These are phyloP conservation scores for Heliconius cydno DNA, from an alignment of 2,888 invertebrate genomes.

Conservation along the genomic window DNA sequence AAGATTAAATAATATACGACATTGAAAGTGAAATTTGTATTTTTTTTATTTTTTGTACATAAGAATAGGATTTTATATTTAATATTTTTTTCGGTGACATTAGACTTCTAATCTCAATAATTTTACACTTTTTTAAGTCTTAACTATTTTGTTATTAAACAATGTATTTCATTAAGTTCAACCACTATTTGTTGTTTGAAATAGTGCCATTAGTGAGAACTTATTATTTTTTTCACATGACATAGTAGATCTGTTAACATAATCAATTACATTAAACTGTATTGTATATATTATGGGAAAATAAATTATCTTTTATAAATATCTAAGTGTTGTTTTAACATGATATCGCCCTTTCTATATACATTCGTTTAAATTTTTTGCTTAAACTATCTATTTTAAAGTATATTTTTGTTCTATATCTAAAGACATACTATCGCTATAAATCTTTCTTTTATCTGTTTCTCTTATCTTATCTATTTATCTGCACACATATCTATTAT, in stretches of 20 bases:
- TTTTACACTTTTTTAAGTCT: not conserved
- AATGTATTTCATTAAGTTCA: conserved; percentile 8
- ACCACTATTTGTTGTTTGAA: conserved; percentile 2
- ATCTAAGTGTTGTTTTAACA: conserved; percentile 23
- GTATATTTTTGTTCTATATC: not conserved
- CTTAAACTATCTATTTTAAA: not conserved
- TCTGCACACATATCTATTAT: not conserved
- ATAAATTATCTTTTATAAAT: conserved; percentile 25
- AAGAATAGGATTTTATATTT: not conserved
- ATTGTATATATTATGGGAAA: conserved; percentile 24
- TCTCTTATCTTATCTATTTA: not conserved
- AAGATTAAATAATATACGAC: too few relatives aligned
- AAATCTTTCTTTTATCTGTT: conserved; percentile 17
- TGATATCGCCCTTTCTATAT: conserved; percentile 13
- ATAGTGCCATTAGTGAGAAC: not conserved
- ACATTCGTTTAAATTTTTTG: not conserved
- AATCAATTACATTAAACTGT: not conserved
- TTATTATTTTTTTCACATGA: not conserved
- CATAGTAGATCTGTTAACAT: conserved; percentile 20
- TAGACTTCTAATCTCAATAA: not conserved
- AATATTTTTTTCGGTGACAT: not conserved
- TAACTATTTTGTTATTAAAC: not conserved
- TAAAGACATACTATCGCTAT: not conserved
- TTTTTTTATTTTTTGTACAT: not conserved
- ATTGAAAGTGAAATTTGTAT: too few relatives aligned